These are phyloP conservation scores for Herpailurus yagouaroundi DNA, from an alignment of 2,113 vertebrate species.

Conservation along the genomic window DNA sequence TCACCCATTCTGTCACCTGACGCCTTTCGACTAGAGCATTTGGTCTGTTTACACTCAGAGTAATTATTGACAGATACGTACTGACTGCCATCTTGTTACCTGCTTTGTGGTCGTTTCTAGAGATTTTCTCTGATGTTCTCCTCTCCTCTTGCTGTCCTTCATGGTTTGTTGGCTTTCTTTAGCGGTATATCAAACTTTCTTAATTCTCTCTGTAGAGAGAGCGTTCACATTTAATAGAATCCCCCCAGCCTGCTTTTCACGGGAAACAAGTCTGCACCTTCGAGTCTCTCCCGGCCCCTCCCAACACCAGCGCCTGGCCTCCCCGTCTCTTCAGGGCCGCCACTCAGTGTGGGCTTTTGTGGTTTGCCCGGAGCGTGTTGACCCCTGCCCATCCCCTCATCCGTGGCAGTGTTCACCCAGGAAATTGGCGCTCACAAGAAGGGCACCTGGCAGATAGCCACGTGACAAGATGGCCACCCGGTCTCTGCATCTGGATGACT, in stretches of 20 bases:
- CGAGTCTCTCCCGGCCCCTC: no score
- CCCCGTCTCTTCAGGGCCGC: rapidly evolving
- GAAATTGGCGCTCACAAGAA: no score
- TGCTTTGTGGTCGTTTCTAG: not conserved
- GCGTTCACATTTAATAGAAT: no score
- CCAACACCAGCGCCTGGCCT: rapidly evolving
- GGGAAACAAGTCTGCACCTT: rapidly evolving
- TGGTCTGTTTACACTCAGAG: not conserved
- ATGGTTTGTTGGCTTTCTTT: not conserved
- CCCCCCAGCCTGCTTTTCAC: rapidly evolving
- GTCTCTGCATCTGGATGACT: rapidly evolving
- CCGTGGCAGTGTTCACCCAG: rapidly evolving
- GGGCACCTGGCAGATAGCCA: rapidly evolving
- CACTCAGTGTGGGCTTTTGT: rapidly evolving
- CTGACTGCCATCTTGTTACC: not conserved
- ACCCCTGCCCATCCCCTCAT: rapidly evolving
- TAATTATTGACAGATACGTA: not conserved
- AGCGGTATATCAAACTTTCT: not conserved
- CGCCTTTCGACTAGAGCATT: not conserved
- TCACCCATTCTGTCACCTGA: not conserved
- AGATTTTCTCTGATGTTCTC: not conserved
- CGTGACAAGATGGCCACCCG: rapidly evolving
- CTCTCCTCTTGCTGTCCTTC: not conserved
- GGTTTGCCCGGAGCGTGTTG: rapidly evolving
- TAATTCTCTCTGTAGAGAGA: not conserved